Evolutionary conservation across 2,113 vertebrate genomes (phyloP).

Genomic region (Pluvialis apricaria): DNA sequence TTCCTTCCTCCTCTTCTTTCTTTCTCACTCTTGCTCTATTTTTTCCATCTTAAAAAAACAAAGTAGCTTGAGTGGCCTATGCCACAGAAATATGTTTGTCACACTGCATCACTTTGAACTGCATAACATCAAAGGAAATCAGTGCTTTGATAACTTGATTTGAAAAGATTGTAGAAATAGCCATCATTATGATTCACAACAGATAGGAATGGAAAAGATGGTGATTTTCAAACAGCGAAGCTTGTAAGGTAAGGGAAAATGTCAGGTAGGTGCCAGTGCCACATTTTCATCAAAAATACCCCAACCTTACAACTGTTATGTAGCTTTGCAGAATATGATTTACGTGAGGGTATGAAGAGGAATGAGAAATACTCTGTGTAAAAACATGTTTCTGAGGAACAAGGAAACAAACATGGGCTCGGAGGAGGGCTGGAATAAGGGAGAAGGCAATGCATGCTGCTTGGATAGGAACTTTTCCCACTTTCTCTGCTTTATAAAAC

Average conservation of each 20-base stretch:
- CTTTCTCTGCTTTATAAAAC: not conserved
- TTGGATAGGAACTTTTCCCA: not conserved
- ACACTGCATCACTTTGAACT: slow-evolving; percentile 60
- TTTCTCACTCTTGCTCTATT: not conserved
- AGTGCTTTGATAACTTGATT: slow-evolving; percentile 69
- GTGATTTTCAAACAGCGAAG: slow-evolving; percentile 30
- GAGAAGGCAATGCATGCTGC: not conserved
- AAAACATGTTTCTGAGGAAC: not conserved
- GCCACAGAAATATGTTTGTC: slow-evolving; percentile 60
- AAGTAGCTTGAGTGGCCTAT: slow-evolving; percentile 60
- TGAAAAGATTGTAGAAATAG: slow-evolving; percentile 68
- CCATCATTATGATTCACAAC: slow-evolving; percentile 61
- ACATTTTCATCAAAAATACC: not conserved
- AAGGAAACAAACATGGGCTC: not conserved
- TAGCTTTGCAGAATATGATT: not conserved
- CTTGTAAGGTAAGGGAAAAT: not conserved
- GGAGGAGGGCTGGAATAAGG: not conserved
- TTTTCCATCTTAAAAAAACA: slow-evolving; percentile 16
- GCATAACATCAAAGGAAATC: slow-evolving; percentile 69
- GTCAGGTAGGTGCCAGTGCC: not conserved
- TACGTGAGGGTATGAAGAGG: not conserved
- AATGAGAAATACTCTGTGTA: not conserved
- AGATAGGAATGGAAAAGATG: slow-evolving; percentile 25
- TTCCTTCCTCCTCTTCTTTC: not conserved
- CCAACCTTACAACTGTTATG: not conserved